phyloP scores from a whole-genome alignment of 2,888 invertebrate species.

The Norana najaformis region DNA sequence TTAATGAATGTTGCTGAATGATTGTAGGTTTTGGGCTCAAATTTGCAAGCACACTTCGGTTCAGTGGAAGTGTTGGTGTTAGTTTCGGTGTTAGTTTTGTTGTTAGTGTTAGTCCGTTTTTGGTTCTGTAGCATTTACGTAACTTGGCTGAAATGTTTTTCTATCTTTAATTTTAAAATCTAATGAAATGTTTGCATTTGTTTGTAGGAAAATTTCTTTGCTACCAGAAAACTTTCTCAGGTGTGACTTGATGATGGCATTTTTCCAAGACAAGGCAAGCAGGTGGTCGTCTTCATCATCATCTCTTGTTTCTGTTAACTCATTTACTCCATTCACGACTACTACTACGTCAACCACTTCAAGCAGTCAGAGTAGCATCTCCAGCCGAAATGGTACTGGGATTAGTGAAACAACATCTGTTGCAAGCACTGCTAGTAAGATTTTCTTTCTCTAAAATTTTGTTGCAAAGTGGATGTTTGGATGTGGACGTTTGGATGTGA shows the following conservation, averaged over 20 bases:
- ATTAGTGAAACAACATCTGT: background rate
- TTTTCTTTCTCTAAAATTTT: too few relatives aligned
- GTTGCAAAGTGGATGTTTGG: too few relatives aligned
- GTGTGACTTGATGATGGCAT: conserved; percentile 15
- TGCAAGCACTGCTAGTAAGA: background rate
- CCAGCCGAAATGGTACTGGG: background rate
- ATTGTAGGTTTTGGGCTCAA: too few relatives aligned
- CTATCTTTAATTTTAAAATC: background rate
- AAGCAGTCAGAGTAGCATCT: background rate
- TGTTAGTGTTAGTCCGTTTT: too few relatives aligned
- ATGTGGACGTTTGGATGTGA: too few relatives aligned
- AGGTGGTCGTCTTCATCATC: background rate
- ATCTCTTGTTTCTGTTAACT: background rate
- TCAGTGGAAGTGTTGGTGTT: too few relatives aligned
- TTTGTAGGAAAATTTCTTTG: conserved; percentile 23
- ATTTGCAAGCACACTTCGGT: too few relatives aligned
- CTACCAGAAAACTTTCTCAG: conserved; percentile 24
- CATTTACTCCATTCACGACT: conserved; percentile 15
- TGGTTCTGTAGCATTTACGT: background rate
- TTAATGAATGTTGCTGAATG: too few relatives aligned
- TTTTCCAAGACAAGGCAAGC: background rate
- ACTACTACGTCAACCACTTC: background rate
- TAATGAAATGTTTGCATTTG: background rate
- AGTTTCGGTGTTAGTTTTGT: too few relatives aligned
- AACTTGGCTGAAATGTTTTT: background rate